Percentiles rank a stretch among this genome's conserved stretches.
phyloP scores from a whole-genome alignment of 2,888 invertebrate species.

The Euzetes globulus region DNA sequence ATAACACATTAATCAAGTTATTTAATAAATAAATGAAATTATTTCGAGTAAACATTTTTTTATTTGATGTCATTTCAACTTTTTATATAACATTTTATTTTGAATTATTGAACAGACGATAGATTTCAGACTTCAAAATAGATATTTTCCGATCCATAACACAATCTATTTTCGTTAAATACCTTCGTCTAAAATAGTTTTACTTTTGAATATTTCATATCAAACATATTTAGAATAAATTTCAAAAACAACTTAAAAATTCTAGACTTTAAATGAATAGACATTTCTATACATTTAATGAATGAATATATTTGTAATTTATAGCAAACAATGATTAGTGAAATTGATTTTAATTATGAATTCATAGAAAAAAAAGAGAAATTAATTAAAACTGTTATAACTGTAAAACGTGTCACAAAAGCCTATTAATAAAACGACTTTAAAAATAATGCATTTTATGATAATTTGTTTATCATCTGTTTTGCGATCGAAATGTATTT shows the following conservation, averaged over 20 bases:
- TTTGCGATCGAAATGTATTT: background rate
- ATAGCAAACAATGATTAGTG: background rate
- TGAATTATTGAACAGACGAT: too few species aligned
- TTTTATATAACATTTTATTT: background rate
- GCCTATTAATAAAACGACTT: background rate
- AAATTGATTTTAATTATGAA: background rate
- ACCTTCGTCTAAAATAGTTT: background rate
- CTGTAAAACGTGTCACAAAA: background rate
- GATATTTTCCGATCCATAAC: too few species aligned
- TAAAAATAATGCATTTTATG: background rate
- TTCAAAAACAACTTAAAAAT: background rate
- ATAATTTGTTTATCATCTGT: background rate
- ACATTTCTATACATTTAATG: background rate
- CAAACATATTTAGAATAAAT: background rate
- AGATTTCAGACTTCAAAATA: too few species aligned
- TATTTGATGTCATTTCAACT: too few species aligned
- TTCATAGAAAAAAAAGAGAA: background rate
- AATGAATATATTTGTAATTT: background rate
- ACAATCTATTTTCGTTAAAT: background rate
- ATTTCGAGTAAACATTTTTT: background rate
- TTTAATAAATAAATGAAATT: background rate
- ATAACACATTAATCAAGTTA: too few species aligned
- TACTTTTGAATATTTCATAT: background rate
- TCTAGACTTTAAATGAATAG: background rate
- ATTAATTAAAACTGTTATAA: background rate